Conservation (phyloP, 2,797 vertebrate genomes). For the Onychomys leucogaster region DNA sequence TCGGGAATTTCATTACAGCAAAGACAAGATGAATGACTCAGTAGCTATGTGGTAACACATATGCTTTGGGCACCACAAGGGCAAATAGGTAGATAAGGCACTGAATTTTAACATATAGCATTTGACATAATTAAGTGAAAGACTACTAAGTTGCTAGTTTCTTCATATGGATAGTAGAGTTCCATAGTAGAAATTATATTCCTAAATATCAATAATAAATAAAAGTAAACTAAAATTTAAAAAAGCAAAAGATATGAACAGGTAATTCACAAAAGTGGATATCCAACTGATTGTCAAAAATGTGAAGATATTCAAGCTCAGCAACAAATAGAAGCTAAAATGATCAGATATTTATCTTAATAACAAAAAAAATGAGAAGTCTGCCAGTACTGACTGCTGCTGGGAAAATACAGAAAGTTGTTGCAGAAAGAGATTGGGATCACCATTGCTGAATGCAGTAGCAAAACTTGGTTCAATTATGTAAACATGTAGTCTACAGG, state of each 20-base stretch:
- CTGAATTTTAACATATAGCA: constrained; percentile 28
- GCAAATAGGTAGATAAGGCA: neutral
- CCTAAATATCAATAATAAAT: neutral
- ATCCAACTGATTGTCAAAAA: neutral
- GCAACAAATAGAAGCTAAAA: constrained; percentile 23
- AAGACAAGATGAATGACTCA: neutral
- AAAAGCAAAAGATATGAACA: neutral
- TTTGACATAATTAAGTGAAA: constrained; percentile 48
- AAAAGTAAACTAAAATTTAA: constrained; percentile 23
- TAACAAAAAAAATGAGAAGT: neutral
- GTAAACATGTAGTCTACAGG: neutral
- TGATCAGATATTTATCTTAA: neutral
- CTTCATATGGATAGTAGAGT: neutral
- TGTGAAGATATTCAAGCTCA: neutral
- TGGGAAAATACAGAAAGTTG: neutral
- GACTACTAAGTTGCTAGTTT: neutral
- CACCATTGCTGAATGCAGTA: neutral
- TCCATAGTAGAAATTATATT: neutral
- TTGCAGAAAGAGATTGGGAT: neutral
- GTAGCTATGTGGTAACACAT: neutral
- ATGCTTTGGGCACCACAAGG: constrained; percentile 33
- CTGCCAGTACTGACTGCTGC: neutral
- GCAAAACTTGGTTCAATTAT: constrained; percentile 14
- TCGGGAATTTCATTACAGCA: neutral
- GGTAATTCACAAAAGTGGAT: neutral